These are phyloP conservation scores for Rhabdophis nuchalis DNA, from an alignment of 2,797 vertebrate species.

Conservation along the genomic window DNA sequence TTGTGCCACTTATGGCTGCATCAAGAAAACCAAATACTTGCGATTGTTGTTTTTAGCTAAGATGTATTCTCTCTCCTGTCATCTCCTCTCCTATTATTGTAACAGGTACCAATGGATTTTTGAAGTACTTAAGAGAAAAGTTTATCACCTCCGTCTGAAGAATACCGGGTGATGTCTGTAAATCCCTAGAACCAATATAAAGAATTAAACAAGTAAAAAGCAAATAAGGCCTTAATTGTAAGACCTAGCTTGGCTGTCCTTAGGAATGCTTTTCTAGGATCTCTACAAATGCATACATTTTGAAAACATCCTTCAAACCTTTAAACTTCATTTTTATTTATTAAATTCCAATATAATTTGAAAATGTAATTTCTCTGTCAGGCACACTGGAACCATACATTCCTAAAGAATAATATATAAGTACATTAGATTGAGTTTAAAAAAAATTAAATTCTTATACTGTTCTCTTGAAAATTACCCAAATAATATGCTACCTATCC, in stretches of 20 bases:
- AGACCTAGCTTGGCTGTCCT: not conserved
- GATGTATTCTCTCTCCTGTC: not conserved
- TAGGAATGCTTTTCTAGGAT: not conserved
- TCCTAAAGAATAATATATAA: not conserved
- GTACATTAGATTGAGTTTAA: not conserved
- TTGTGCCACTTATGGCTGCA: not conserved
- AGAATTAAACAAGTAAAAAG: not conserved
- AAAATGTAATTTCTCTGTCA: not conserved
- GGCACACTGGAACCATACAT: not conserved
- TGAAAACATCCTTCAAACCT: not conserved
- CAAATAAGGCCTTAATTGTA: not conserved
- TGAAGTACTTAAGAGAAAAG: not conserved
- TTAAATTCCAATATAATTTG: not conserved
- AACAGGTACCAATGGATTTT: not conserved
- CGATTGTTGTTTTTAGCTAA: not conserved
- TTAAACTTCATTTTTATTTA: not conserved
- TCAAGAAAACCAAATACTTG: not conserved
- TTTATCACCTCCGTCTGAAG: not conserved
- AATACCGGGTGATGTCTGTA: not conserved
- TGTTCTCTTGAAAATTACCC: not conserved
- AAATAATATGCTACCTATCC: not conserved
- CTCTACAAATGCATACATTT: not conserved
- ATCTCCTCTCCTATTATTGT: not conserved
- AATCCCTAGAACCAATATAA: not conserved
- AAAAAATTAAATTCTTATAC: not conserved